Evolutionary conservation across 2,797 vertebrate species (phyloP).

Genomic region (Babyrousa celebensis): DNA sequence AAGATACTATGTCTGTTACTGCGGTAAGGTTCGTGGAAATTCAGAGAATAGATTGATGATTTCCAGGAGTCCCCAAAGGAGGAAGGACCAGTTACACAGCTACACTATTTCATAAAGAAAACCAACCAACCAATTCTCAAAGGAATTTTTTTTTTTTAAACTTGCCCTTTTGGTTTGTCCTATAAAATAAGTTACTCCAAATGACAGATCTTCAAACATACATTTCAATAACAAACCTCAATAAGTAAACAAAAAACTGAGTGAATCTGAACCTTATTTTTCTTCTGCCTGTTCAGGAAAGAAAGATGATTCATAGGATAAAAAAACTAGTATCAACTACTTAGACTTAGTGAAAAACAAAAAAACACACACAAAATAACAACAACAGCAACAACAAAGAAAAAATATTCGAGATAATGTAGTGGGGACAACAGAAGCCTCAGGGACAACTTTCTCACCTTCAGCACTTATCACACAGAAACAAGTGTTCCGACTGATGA

Average conservation of each 20-base stretch:
- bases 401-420: constrained; percentile 68
- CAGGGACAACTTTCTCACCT: constrained; percentile 64
- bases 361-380: not conserved
- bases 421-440: constrained; percentile 63
- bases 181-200: constrained; percentile 79
- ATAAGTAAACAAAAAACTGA: constrained; percentile 65
- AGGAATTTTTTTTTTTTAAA: constrained; percentile 10
- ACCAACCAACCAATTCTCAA: constrained; percentile 64
- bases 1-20: constrained; percentile 1
- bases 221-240: constrained; percentile 80
- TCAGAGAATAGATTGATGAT: not conserved
- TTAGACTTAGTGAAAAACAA: constrained; percentile 69
- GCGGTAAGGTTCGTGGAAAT: not conserved
- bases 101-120: constrained; percentile 66
- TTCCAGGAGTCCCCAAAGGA: constrained; percentile 17
- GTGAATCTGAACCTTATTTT: constrained; percentile 75
- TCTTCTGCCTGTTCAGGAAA: constrained; percentile 71
- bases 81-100: constrained; percentile 42
- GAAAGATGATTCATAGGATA: constrained; percentile 77
- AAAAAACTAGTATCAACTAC: constrained; percentile 73
- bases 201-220: constrained; percentile 70
- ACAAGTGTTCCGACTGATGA: constrained; percentile 71
- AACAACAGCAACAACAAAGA: not conserved
- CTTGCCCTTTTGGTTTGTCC: constrained; percentile 66
- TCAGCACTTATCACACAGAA: constrained; percentile 69